Percentiles rank a stretch among this genome's conserved stretches.
Conservation (phyloP, 2,888 invertebrate species). For the Nymphalis urticae region DNA sequence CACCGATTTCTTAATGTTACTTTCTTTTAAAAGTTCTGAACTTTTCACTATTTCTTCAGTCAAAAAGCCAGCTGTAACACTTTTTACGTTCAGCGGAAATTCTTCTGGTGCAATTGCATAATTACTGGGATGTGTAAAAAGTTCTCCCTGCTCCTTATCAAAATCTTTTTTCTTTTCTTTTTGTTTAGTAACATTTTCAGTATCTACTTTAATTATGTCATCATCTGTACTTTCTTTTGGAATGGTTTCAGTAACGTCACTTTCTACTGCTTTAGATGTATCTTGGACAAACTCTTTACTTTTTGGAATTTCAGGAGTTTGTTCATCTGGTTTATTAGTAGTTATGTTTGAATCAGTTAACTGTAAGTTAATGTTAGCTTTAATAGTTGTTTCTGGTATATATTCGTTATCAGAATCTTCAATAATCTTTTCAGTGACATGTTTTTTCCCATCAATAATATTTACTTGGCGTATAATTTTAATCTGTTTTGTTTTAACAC, state of each 20-base stretch:
- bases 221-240: background rate
- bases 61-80: conserved; percentile 15
- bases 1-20: background rate
- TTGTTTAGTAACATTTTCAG: background rate
- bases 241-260: background rate
- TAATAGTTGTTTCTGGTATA: conserved; percentile 55
- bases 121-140: background rate
- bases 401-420: conserved; percentile 78
- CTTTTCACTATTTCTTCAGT: conserved; percentile 2
- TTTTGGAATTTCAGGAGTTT: background rate
- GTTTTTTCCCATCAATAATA: conserved; percentile 80
- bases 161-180: background rate
- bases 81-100: background rate
- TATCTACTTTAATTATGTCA: too few relatives aligned
- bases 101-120: background rate
- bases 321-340: background rate
- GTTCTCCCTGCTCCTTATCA: background rate
- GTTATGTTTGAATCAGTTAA: conserved; percentile 38
- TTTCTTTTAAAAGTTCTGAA: background rate
- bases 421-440: conserved; percentile 83
- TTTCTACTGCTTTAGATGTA: too few relatives aligned
- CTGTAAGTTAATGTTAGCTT: conserved; percentile 56
- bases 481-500: conserved; percentile 59
- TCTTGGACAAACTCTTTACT: too few relatives aligned
- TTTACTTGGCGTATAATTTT: conserved; percentile 84